phyloP scores from a whole-genome alignment of 2,888 invertebrate genomes.

The Rhingia campestris region DNA sequence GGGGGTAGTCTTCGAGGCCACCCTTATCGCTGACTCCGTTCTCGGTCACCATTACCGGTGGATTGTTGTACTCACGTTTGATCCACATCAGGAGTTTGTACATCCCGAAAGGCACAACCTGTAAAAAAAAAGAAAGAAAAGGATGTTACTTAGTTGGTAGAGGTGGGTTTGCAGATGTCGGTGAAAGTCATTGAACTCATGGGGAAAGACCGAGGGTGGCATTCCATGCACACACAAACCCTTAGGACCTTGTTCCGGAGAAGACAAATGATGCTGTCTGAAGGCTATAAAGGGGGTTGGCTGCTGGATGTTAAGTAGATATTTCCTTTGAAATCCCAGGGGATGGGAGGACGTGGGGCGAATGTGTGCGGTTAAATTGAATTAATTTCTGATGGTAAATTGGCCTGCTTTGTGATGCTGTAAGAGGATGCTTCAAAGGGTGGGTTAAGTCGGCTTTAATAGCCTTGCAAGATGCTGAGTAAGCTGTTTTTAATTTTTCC shows the following conservation, averaged over 20 bases:
- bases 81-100: slow-evolving; percentile 86
- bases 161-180: background rate
- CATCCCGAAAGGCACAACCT: slow-evolving; percentile 88
- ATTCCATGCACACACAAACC: background rate
- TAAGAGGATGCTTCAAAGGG: slow-evolving; percentile 24
- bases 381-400: slow-evolving; percentile 65
- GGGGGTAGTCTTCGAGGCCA: slow-evolving; percentile 83
- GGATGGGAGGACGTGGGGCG: background rate
- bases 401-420: background rate
- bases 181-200: slow-evolving; percentile 61
- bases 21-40: slow-evolving; percentile 85
- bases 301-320: slow-evolving; percentile 37
- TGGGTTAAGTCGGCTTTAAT: slow-evolving; percentile 44
- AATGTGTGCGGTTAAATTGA: slow-evolving; percentile 58
- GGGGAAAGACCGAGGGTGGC: slow-evolving; percentile 31
- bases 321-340: slow-evolving; percentile 33
- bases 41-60: slow-evolving; percentile 85
- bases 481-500: slow-evolving; percentile 57
- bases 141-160: slow-evolving; percentile 1
- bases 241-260: slow-evolving; percentile 13
- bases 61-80: slow-evolving; percentile 85
- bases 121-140: slow-evolving; percentile 58
- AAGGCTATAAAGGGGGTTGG: slow-evolving; percentile 38
- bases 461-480: slow-evolving; percentile 60
- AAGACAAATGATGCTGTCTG: slow-evolving; percentile 63